Conservation (phyloP, 2,888 invertebrate genomes). For the Anoncus sp. region DNA sequence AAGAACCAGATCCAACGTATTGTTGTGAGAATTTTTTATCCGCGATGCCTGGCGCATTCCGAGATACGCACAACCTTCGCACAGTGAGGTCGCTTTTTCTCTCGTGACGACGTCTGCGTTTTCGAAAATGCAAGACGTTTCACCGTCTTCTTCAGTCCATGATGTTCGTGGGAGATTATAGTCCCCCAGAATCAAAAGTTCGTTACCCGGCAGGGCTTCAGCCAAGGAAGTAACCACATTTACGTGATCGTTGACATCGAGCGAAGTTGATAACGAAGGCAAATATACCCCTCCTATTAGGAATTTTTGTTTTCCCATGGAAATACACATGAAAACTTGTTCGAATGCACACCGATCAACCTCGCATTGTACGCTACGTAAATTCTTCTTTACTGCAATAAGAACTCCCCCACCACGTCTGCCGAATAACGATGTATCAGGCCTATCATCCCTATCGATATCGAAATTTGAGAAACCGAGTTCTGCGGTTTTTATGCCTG, state of each 20-base stretch:
- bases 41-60: background rate
- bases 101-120: background rate
- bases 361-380: background rate
- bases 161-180: background rate
- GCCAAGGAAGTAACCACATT: background rate
- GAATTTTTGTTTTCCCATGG: background rate
- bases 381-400: background rate
- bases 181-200: background rate
- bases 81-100: background rate
- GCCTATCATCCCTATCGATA: background rate
- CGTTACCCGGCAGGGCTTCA: background rate
- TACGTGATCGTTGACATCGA: background rate
- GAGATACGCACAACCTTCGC: background rate
- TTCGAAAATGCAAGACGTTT: background rate
- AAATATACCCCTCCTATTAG: background rate
- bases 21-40: background rate
- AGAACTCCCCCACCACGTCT: background rate
- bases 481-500: constrained; percentile 2
- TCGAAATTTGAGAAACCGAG: background rate
- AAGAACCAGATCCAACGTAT: background rate
- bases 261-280: background rate
- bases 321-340: background rate
- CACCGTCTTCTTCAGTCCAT: background rate
- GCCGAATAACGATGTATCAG: background rate
- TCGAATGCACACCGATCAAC: background rate